Percentiles rank a stretch among this genome's conserved stretches.
Evolutionary conservation across 1,140 invertebrate genomes (phyloP).

Genomic region (Daktulosphaira vitifoliae): DNA sequence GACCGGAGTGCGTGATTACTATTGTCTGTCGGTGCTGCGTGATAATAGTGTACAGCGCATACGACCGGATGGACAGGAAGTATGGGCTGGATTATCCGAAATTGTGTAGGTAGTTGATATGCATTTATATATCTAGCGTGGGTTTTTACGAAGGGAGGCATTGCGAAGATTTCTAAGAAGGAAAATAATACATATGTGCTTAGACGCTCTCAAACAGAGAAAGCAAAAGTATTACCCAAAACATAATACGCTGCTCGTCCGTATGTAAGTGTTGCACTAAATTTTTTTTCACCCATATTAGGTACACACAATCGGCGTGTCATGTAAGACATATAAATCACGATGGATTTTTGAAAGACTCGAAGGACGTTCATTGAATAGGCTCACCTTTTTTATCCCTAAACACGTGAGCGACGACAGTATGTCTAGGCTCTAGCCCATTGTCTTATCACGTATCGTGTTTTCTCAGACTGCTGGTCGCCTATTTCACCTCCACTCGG

Average conservation of each 20-base stretch:
- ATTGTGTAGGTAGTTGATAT: conserved; percentile 3
- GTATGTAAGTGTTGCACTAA: background rate
- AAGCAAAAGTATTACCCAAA: conserved; percentile 30
- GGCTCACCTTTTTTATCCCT: conserved; percentile 31
- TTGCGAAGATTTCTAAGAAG: conserved; percentile 23
- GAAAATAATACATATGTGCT: background rate
- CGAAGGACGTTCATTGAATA: conserved; percentile 13
- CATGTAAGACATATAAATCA: conserved; percentile 16
- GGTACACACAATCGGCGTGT: background rate
- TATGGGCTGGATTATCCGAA: conserved; percentile 18
- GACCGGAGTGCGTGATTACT: no score
- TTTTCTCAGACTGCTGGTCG: conserved; percentile 27
- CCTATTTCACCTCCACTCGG: background rate
- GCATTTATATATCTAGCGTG: no score
- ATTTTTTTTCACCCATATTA: background rate
- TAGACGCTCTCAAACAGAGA: background rate
- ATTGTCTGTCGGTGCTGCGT: no score
- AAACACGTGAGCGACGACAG: background rate
- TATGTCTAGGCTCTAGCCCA: conserved; percentile 22
- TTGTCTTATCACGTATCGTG: conserved; percentile 30
- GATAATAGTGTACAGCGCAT: no score
- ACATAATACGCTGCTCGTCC: background rate
- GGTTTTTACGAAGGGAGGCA: background rate
- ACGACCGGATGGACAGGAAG: background rate
- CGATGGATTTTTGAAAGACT: conserved; percentile 7